Evolutionary conservation across 2,797 vertebrate species (phyloP).

Genomic region (Simalia tracyae): DNA sequence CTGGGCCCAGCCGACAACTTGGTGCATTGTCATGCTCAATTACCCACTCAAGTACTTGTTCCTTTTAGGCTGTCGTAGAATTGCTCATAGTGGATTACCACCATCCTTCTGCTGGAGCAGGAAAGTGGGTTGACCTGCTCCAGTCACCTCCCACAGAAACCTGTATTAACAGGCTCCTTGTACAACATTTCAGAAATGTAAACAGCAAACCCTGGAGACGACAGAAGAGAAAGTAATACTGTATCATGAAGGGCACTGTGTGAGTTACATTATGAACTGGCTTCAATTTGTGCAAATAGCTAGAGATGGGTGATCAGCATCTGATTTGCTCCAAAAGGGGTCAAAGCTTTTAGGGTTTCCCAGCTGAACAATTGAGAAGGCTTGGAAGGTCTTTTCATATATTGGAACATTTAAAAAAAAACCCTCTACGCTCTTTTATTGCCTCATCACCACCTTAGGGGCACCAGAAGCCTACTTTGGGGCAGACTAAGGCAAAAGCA

Average conservation of each 20-base stretch:
- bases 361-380: neutral
- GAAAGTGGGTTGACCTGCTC: slow-evolving; percentile 17
- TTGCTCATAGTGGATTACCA: slow-evolving; percentile 6
- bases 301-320: neutral
- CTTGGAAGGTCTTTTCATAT: neutral
- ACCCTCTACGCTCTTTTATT: neutral
- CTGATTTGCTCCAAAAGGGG: neutral
- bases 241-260: neutral
- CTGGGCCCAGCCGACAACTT: neutral
- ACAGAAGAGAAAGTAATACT: neutral
- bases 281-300: neutral
- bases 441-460: neutral
- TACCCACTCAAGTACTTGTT: slow-evolving; percentile 22
- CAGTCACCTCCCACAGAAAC: neutral
- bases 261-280: neutral
- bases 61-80: neutral
- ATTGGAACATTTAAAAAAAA: neutral
- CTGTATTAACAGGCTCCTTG: neutral
- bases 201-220: neutral
- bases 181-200: neutral
- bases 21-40: slow-evolving; percentile 13
- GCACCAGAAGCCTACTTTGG: neutral
- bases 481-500: neutral
- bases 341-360: neutral
- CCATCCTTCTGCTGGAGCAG: slow-evolving; percentile 8